phyloP scores from a whole-genome alignment of 1,140 invertebrate species.

The Achatina immaculata region DNA sequence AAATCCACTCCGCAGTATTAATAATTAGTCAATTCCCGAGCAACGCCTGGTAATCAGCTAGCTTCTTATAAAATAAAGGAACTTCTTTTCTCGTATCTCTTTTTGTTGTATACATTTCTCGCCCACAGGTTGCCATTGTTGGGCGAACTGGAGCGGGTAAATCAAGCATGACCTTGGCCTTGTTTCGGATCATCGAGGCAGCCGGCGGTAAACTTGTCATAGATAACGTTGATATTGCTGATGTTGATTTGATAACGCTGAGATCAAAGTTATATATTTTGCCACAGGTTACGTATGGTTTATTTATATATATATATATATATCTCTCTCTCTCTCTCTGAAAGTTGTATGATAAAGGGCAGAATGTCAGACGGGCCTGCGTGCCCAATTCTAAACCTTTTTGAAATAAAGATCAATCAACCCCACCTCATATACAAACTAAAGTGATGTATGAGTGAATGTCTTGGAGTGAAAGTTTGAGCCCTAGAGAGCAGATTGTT shows the following conservation, averaged over 20 bases:
- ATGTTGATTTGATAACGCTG: constrained; percentile 29
- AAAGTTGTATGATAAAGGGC: too few relatives aligned
- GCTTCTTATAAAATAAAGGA: too few relatives aligned
- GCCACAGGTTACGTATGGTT: constrained; percentile 21
- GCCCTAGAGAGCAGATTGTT: background rate
- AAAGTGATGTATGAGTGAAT: background rate
- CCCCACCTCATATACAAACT: background rate
- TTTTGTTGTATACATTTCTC: background rate
- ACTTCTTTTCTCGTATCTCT: too few relatives aligned
- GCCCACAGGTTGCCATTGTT: constrained; percentile 31
- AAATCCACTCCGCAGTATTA: too few relatives aligned
- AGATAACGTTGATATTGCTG: constrained; percentile 30
- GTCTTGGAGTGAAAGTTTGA: background rate
- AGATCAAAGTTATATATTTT: constrained; percentile 21
- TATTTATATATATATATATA: too few relatives aligned
- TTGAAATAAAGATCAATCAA: background rate
- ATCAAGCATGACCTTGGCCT: constrained; percentile 23
- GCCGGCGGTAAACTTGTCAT: constrained; percentile 21
- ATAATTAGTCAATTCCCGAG: too few relatives aligned
- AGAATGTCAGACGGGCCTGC: too few relatives aligned
- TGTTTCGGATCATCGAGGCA: constrained; percentile 36
- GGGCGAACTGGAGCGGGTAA: constrained; percentile 41
- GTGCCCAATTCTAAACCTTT: too few relatives aligned
- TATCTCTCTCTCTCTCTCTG: too few relatives aligned
- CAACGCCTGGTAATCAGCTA: too few relatives aligned